Percentiles rank a stretch among this genome's conserved stretches.
Evolutionary conservation across 2,797 vertebrate genomes (phyloP).

Genomic region (Choloepus didactylus): DNA sequence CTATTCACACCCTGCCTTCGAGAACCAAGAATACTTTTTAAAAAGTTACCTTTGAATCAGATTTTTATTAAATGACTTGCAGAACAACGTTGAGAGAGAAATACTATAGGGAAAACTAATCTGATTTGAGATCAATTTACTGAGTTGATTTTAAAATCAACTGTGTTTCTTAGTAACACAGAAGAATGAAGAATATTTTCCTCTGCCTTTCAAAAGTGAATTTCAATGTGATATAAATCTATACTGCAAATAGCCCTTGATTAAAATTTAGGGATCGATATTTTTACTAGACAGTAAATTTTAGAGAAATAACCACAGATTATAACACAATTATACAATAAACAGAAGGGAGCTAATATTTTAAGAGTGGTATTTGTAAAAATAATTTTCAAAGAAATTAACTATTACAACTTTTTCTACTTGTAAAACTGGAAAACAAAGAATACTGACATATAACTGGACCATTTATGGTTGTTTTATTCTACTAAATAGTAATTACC

Average conservation of each 20-base stretch:
- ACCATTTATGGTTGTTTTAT: background rate
- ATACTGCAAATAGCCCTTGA: slow-evolving; percentile 43
- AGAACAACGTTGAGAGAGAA: background rate
- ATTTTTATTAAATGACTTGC: background rate
- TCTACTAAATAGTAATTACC: slow-evolving; percentile 6
- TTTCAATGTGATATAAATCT: slow-evolving; percentile 34
- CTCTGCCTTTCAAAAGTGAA: slow-evolving; percentile 30
- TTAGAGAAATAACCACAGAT: background rate
- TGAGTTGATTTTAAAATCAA: background rate
- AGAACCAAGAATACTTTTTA: slow-evolving; percentile 43
- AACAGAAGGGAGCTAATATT: background rate
- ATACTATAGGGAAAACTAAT: background rate
- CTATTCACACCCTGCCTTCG: background rate
- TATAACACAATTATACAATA: background rate
- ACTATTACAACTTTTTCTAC: background rate
- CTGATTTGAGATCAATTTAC: background rate
- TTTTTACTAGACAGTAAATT: slow-evolving; percentile 49
- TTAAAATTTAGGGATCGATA: slow-evolving; percentile 36
- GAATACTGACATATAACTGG: background rate
- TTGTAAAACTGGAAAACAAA: background rate
- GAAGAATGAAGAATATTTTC: slow-evolving; percentile 56
- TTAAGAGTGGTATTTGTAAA: background rate
- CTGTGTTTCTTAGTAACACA: background rate
- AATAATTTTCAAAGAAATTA: slow-evolving; percentile 55
- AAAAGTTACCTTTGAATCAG: slow-evolving; percentile 37